Evolutionary conservation across 2,797 vertebrate species (phyloP), one percentile per base, ranked within the genome.

Genomic region (Meriones psammophilus): DNA sequence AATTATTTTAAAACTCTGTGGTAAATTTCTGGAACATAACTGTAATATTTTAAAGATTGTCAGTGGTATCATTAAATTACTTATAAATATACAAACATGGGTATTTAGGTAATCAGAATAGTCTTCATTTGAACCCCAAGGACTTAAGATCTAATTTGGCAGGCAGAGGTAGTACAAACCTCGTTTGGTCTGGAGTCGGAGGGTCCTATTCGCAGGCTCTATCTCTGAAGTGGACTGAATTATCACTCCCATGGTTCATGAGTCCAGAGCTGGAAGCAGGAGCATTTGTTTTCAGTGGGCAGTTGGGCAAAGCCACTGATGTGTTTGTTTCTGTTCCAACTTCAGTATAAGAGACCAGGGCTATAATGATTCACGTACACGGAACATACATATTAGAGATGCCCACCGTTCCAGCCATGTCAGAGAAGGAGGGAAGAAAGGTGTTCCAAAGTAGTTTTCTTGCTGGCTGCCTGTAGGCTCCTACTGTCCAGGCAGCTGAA

Each of bases 11-110:
- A 33, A 54, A 78, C 58, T 83, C 79, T 56, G 8, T 39, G 10
- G 28, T 89, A 22, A 83, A 71, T 39, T 78, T 33, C 33, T 90
- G 89, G 54, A 95, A 84, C 24, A 64, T 42, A 87, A 18, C 54
- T 89, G 3, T 89, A 62, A 73, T 88, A 50, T 36, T n/a, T 78
- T 74, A 81, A 74, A 73, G 39, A 81, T 87, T 74, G 42, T 54
- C 46, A 54, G 15, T 86, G 64, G 42, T 33, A 18, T 2, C 30
- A 79, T 73, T 36, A 64, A 84, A 71, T 85, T 90, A 80, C 13
- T 87, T 8, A 62, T n/a, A 64, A 79, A 56, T 83, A 66, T 79
- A n/a, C 64, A 84, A 84, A 81, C 17, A 6, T 64, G 28, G 68
- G 50, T 85, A 46, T 86, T 83, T 94, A 90, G 60, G 56, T 92